Conservation (phyloP, 2,113 vertebrate species). For the Mormyrus iriodes region DNA sequence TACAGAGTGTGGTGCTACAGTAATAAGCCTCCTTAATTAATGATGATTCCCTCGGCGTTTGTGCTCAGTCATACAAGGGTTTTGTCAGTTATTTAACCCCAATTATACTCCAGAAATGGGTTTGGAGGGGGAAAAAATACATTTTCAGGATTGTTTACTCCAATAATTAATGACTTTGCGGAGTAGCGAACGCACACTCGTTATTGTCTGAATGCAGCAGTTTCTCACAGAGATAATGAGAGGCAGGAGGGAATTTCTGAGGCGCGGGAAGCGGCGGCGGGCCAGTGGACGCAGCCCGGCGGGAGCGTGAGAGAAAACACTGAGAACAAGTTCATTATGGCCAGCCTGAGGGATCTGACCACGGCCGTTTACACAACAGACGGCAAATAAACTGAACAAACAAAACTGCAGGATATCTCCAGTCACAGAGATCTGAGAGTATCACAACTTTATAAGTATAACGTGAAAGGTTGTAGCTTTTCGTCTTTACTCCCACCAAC, state of each 20-base stretch:
- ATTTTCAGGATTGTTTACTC: conserved; percentile 6
- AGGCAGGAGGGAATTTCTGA: neutral
- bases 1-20: neutral
- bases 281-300: neutral
- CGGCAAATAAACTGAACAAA: neutral
- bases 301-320: neutral
- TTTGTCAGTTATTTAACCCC: conserved; percentile 13
- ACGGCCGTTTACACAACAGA: neutral
- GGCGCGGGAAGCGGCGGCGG: neutral
- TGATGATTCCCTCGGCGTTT: neutral
- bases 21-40: neutral
- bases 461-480: neutral
- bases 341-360: neutral
- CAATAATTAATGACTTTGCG: neutral
- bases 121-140: neutral
- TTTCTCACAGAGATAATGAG: neutral
- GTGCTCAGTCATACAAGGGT: neutral
- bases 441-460: neutral
- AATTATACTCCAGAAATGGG: neutral
- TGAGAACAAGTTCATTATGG: neutral
- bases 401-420: neutral
- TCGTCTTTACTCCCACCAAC: neutral
- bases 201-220: neutral
- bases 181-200: neutral
- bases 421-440: neutral